Evolutionary conservation across 2,888 invertebrate species (phyloP), one percentile per base, ranked within the genome.

Genomic region (Malthinus seriepunctatus): DNA sequence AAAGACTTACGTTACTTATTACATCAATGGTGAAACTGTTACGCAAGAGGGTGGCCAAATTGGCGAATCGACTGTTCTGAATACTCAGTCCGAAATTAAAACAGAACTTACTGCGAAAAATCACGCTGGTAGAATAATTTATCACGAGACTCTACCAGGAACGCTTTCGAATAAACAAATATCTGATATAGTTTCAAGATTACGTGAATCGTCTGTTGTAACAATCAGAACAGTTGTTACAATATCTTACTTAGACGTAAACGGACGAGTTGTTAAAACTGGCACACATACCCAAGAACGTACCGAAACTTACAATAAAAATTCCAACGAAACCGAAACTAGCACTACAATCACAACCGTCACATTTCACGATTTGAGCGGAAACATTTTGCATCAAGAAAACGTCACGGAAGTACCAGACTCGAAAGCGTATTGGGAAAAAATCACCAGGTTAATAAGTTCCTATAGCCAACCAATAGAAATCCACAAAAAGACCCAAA

Each of bases 401-500:
- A 49, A 31, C 12, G 39, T 50, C 3, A 50, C 42, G 0, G 44
- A 56, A 35, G 14, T 38, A 11, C 50, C 50, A 8, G 49, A 14
- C 9, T 49, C 56, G 4, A 14, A 38, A 23, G 54, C 35, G 8
- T 54, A 48, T 14, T 54, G 54, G 54, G 48, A 54, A 9, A 31
- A 48, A 11, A 8, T 54, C 5, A 54, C 47, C 6, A 39, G 47
- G 14, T 32, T 48, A n/a, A 33, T 54, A 14, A 48, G 38, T 39
- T 15, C 37, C 8, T 49, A 48, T 11, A 35, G 32, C 9, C 12
- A 33, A 15, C 54, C 48, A 5, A 39, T 47, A 9, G 23, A 33
- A 8, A 37, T 54, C 8, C 38, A 39, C 8, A 48, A 42, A 9
- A 47, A 12, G 3, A 39, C 48, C 4, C 32, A 32, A 31, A 54